Evolutionary conservation across 2,888 invertebrate genomes (phyloP), one percentile per base, ranked within the genome.

Genomic region (Acanthosepion esculentum): DNA sequence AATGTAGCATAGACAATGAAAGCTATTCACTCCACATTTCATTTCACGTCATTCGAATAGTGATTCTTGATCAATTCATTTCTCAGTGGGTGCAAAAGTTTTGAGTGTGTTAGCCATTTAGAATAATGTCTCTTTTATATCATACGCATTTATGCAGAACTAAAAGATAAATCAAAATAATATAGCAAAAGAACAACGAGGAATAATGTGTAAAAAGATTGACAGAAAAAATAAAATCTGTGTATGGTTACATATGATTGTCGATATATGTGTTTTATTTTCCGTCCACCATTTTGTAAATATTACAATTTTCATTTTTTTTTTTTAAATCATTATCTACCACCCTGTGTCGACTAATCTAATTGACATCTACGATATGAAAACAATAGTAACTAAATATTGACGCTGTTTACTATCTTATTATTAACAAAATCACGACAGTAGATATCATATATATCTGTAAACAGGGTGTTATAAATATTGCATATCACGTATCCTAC

Each of bases 41-140:
- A 78, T 78, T 78, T 33, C 78, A n/a, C 33, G 12, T 78, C 78
- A 78, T 78, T 78, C 78, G n/a, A 78, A 78, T 78, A 78, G 15
- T 78, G 78, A 78, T 78, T 78, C n/a, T 78, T 78, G 78, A 78
- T 78, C 78, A 78, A 78, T 78, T 78, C n/a, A 78, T 78, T 12
- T 78, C 12, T 78, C n/a, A n/a, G 78, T n/a, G 12, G n/a, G 78
- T 12, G 33, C 1, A n/a, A 78, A n/a, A 78, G n/a, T 78, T n/a
- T 78, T 12, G 12, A 5, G 78, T 78, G 78, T 78, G 7, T 33
- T 33, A 33, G n/a, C 29, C 1, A 23, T 26, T 3, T 41, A 26
- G 12, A 12, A 78, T 78, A 33, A 10, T 78, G 8, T 15, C 15
- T 15, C 5, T n/a, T n/a, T 78, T 15, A n/a, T 8, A n/a, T 33